phyloP scores from a whole-genome alignment of 2,113 vertebrate genomes.

The Rhea americana region DNA sequence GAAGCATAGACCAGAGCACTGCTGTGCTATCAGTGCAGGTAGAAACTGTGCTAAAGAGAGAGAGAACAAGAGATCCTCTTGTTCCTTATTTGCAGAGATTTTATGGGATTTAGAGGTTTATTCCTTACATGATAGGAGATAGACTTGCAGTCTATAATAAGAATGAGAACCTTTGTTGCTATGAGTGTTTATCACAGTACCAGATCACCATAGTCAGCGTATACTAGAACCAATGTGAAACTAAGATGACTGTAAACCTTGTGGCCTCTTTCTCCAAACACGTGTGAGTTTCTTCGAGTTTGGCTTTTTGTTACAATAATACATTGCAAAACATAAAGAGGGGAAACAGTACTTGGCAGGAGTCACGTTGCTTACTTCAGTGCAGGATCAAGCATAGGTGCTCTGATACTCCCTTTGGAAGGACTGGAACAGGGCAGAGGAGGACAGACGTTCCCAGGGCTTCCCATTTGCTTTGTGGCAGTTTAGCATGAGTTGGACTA shows the following conservation, averaged over 20 bases:
- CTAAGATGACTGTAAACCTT: background rate
- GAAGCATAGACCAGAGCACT: background rate
- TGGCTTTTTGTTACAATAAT: background rate
- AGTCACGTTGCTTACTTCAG: background rate
- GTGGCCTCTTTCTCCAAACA: background rate
- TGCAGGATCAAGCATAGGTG: background rate
- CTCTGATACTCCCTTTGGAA: background rate
- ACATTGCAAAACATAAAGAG: background rate
- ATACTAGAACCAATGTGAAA: background rate
- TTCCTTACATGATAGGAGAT: background rate
- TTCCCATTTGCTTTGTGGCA: background rate
- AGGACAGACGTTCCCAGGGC: background rate
- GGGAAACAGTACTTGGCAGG: background rate
- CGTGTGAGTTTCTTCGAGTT: background rate
- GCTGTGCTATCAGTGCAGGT: background rate
- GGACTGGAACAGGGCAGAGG: background rate
- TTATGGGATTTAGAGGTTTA: background rate
- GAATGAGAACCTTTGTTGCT: background rate
- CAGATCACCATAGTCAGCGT: background rate
- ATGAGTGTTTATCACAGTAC: background rate
- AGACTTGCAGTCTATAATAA: background rate
- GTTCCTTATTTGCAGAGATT: background rate
- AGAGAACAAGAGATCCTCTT: background rate
- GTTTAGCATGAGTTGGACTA: background rate
- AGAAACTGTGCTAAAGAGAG: background rate